Conservation (phyloP, 2,797 vertebrate genomes). For the Syngnathus rostellatus region DNA sequence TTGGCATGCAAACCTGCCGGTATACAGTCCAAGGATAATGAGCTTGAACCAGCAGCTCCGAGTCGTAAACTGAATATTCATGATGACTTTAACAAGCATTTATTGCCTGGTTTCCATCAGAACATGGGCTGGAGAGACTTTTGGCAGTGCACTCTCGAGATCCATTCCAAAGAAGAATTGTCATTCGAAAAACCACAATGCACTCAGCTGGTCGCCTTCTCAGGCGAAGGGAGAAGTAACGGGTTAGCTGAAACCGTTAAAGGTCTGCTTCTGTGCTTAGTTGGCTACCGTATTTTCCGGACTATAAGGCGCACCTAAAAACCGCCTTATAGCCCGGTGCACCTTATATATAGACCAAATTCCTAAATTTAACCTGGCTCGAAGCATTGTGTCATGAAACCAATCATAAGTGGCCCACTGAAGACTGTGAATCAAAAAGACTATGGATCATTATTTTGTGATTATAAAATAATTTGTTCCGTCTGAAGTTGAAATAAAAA, state of each 20-base stretch:
- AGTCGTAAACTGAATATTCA: slow-evolving; percentile 68
- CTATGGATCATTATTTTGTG: too few relatives aligned
- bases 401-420: too few relatives aligned
- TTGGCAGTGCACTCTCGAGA: slow-evolving; percentile 66
- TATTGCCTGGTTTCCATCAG: slow-evolving; percentile 65
- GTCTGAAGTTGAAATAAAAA: too few relatives aligned
- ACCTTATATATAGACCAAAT: too few relatives aligned
- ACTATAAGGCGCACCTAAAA: too few relatives aligned
- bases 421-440: too few relatives aligned
- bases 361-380: too few relatives aligned
- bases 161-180: not conserved
- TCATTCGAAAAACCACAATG: not conserved
- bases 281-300: too few relatives aligned
- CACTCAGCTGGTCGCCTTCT: not conserved
- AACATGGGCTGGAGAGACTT: slow-evolving; percentile 57
- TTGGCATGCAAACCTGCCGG: slow-evolving; percentile 54
- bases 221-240: not conserved
- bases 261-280: too few relatives aligned
- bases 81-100: slow-evolving; percentile 68
- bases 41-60: slow-evolving; percentile 57
- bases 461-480: too few relatives aligned
- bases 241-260: not conserved
- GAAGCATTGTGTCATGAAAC: too few relatives aligned
- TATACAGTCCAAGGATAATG: slow-evolving; percentile 51
- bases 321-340: too few relatives aligned